Percentiles rank a stretch among this genome's conserved stretches.
phyloP scores from a whole-genome alignment of 2,888 invertebrate genomes.

The Stenodema calcarata region DNA sequence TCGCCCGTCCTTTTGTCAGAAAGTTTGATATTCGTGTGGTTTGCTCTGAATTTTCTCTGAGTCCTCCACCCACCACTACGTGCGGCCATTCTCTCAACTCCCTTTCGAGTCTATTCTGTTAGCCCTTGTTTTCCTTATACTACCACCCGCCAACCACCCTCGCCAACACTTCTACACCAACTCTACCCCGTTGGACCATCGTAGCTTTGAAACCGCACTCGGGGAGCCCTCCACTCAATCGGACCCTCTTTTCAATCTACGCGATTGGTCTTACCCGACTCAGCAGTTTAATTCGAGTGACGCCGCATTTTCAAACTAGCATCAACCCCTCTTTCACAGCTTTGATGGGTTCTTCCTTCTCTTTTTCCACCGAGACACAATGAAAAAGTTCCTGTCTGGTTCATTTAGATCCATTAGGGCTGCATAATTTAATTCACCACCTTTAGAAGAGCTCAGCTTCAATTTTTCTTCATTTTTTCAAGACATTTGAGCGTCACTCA shows the following conservation, averaged over 20 bases:
- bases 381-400: neutral
- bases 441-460: neutral
- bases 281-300: neutral
- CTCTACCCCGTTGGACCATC: neutral
- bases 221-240: neutral
- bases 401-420: constrained; percentile 21
- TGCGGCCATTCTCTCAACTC: neutral
- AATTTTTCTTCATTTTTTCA: neutral
- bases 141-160: neutral
- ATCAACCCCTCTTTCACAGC: neutral
- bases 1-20: neutral
- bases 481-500: neutral
- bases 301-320: constrained; percentile 21
- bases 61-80: neutral
- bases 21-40: neutral
- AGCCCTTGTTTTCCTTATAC: neutral
- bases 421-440: constrained; percentile 14
- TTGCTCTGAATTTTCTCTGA: neutral
- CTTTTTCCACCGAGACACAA: neutral
- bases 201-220: neutral
- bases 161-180: neutral
- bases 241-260: constrained; percentile 6
- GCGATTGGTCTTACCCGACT: neutral
- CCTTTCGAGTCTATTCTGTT: neutral
- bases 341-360: neutral